Conservation (phyloP, 2,888 invertebrate genomes). For the Andrena camellia region DNA sequence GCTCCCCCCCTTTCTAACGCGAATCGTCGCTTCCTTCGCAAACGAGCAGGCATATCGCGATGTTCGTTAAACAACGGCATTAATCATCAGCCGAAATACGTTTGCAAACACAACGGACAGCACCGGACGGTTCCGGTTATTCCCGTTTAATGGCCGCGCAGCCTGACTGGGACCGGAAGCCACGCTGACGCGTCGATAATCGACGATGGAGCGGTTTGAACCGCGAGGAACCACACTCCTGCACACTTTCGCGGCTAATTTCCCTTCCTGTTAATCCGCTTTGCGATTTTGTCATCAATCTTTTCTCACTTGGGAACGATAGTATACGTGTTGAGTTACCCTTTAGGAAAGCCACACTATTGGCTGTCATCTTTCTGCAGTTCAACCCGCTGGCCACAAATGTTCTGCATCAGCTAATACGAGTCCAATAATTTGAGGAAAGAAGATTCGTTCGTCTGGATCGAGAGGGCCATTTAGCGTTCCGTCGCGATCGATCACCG, state of each 20-base stretch:
- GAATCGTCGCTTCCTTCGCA: not conserved
- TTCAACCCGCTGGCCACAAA: no score
- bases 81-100: slow-evolving; percentile 22
- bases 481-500: slow-evolving; percentile 9
- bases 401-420: no score
- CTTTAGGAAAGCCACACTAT: no score
- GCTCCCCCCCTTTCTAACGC: not conserved
- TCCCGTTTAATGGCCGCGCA: slow-evolving; percentile 15
- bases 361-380: no score
- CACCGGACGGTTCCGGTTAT: slow-evolving; percentile 18
- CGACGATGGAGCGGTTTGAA: not conserved
- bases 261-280: not conserved
- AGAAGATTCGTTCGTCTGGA: no score
- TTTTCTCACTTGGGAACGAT: not conserved
- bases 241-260: not conserved
- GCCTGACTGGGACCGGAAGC: slow-evolving; percentile 11
- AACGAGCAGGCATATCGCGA: slow-evolving; percentile 9
- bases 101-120: slow-evolving; percentile 20
- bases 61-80: slow-evolving; percentile 9
- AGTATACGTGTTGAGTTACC: no score
- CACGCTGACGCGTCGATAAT: slow-evolving; percentile 23
- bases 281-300: not conserved
- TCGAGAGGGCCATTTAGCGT: no score
- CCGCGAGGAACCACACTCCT: not conserved
- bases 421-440: no score